Conservation (phyloP, 2,113 vertebrate genomes). For the Tenebrosternarchus preto region DNA sequence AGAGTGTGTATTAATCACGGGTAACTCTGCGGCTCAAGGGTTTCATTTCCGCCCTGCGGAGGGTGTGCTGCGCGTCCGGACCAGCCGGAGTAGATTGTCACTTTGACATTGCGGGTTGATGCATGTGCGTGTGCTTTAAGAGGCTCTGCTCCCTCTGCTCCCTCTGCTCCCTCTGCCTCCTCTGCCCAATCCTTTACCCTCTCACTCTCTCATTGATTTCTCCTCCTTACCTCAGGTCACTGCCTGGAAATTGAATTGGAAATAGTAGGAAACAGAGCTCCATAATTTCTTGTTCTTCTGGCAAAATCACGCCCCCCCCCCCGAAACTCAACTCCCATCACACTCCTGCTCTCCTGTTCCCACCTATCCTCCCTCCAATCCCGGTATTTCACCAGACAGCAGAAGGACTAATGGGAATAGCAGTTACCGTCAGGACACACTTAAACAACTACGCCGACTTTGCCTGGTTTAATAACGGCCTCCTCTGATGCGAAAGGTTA, state of each 20-base stretch:
- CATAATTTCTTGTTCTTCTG: constrained; percentile 70
- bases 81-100: constrained; percentile 64
- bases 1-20: constrained; percentile 67
- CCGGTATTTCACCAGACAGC: constrained; percentile 59
- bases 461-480: constrained; percentile 63
- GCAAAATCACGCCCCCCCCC: constrained; percentile 42
- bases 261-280: constrained; percentile 67
- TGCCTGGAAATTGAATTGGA: constrained; percentile 74
- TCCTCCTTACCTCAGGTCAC: constrained; percentile 70
- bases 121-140: constrained; percentile 60
- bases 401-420: constrained; percentile 60
- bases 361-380: too few relatives aligned
- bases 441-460: constrained; percentile 68
- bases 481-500: constrained; percentile 70
- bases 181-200: constrained; percentile 60
- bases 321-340: too few relatives aligned
- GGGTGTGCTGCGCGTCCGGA: constrained; percentile 50
- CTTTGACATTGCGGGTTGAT: constrained; percentile 64
- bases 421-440: constrained; percentile 61
- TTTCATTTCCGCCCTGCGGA: constrained; percentile 67
- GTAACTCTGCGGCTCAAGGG: constrained; percentile 67
- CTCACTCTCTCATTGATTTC: constrained; percentile 69
- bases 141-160: constrained; percentile 53
- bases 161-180: constrained; percentile 52
- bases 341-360: not conserved